These are phyloP conservation scores for Acyrthosiphon pisum DNA, from an alignment of 1,140 invertebrate genomes.

Conservation along the genomic window DNA sequence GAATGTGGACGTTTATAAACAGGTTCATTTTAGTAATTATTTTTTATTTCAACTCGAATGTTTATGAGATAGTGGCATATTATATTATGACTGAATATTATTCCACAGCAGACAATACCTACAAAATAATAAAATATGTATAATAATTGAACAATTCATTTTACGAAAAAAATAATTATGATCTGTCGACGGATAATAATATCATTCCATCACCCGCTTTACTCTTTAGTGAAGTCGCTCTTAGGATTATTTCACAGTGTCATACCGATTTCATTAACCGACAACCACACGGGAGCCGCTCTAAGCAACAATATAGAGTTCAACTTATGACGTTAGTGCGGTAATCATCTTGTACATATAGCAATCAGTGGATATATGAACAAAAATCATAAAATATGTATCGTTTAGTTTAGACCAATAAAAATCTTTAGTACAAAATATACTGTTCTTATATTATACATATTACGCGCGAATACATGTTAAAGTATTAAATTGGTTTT, in stretches of 20 bases:
- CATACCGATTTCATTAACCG: background rate
- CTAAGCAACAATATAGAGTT: background rate
- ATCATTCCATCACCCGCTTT: too few species aligned
- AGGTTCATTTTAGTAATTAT: background rate
- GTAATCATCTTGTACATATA: background rate
- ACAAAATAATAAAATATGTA: too few species aligned
- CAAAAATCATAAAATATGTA: background rate
- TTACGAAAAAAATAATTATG: too few species aligned
- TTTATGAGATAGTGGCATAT: too few species aligned
- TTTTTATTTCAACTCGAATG: too few species aligned
- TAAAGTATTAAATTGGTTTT: conserved; percentile 11
- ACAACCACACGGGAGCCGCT: background rate
- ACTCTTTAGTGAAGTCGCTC: too few species aligned
- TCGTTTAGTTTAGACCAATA: background rate
- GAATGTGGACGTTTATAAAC: background rate
- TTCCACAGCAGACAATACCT: too few species aligned
- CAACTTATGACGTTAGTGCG: background rate
- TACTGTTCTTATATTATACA: background rate
- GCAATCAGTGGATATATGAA: background rate
- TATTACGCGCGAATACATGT: background rate
- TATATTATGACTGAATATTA: too few species aligned
- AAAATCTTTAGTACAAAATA: background rate
- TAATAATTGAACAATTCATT: too few species aligned
- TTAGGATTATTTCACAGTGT: background rate
- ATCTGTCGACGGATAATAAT: too few species aligned